These are phyloP conservation scores for Cacajao melanocephalus DNA, from an alignment of 2,797 vertebrate genomes.

Conservation along the genomic window DNA sequence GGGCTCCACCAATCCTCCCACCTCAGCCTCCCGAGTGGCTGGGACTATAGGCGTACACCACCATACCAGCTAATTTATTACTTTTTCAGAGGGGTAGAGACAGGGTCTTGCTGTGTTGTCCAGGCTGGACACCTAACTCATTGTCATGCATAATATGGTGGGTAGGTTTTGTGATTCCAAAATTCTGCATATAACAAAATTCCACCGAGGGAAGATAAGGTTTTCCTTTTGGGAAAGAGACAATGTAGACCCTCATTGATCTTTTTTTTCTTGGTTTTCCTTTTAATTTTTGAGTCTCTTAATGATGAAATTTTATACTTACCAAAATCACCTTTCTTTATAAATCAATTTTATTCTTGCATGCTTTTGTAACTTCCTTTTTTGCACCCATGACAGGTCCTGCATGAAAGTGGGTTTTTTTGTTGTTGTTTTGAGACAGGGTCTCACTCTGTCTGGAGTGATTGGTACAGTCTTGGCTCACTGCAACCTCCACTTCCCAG, in stretches of 20 bases:
- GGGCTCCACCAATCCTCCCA: too few relatives aligned
- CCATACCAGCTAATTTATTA: neutral
- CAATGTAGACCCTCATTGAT: neutral
- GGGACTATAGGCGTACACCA: fast-evolving
- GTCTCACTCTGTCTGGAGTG: neutral
- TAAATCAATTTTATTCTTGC: neutral
- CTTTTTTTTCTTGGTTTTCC: neutral
- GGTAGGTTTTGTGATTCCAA: neutral
- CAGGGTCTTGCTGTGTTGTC: neutral
- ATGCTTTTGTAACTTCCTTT: neutral
- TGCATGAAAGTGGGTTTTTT: neutral
- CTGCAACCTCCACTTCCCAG: neutral
- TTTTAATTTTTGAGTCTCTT: conserved; percentile 8
- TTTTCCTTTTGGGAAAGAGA: neutral
- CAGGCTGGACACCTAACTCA: neutral
- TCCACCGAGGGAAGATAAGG: neutral
- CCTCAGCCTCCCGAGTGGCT: neutral
- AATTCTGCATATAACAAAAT: neutral
- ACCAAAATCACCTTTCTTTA: neutral
- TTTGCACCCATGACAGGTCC: neutral
- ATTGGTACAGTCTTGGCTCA: too few relatives aligned
- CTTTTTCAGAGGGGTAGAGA: neutral
- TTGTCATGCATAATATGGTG: neutral
- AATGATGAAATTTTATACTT: neutral
- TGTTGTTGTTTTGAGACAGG: too few relatives aligned